phyloP scores from a whole-genome alignment of 2,888 invertebrate species.

The Drosophila testacea region DNA sequence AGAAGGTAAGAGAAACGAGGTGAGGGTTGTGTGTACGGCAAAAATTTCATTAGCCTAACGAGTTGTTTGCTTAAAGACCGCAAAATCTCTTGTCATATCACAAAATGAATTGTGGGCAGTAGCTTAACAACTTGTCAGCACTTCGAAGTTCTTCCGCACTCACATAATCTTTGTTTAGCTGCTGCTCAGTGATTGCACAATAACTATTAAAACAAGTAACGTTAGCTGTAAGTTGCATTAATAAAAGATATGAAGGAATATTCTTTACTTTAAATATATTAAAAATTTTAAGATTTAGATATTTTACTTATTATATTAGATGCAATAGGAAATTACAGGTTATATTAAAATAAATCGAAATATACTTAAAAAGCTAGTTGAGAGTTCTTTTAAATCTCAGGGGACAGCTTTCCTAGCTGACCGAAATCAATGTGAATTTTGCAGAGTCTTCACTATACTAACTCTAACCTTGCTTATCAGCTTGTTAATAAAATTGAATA shows the following conservation, averaged over 20 bases:
- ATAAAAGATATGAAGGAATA: no score
- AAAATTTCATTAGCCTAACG: constrained; percentile 77
- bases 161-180: constrained; percentile 3
- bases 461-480: not conserved
- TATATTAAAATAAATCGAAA: no score
- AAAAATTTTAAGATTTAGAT: no score
- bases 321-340: no score
- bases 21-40: constrained; percentile 1
- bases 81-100: constrained; percentile 52
- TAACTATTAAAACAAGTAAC: not conserved
- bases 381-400: not conserved
- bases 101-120: constrained; percentile 45
- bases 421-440: not conserved
- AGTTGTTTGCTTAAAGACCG: constrained; percentile 69
- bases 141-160: constrained; percentile 1
- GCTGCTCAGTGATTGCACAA: constrained; percentile 6
- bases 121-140: constrained; percentile 24
- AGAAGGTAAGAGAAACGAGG: not conserved
- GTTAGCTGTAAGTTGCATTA: not conserved
- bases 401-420: not conserved
- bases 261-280: no score
- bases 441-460: not conserved
- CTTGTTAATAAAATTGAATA: constrained; percentile 22
- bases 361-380: no score
- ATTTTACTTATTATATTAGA: no score